Conservation (phyloP, 2,797 vertebrate genomes). For the Anolis apletophallus region DNA sequence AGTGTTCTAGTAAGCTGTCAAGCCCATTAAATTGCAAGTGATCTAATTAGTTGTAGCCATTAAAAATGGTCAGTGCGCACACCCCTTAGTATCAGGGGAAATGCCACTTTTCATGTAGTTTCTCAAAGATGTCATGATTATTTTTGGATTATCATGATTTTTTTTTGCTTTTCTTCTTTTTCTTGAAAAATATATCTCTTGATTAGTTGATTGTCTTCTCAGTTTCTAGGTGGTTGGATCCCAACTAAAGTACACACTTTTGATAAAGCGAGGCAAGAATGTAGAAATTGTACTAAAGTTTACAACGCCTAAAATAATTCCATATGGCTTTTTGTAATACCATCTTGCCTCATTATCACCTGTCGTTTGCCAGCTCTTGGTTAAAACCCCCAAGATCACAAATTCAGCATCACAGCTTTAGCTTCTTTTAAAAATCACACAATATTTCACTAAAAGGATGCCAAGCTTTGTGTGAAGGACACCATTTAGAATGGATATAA, state of each 20-base stretch:
- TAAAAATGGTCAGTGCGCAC: neutral
- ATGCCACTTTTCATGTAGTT: neutral
- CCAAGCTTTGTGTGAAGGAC: slow-evolving; percentile 59
- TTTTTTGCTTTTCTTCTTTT: slow-evolving; percentile 21
- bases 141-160: neutral
- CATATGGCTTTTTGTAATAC: slow-evolving; percentile 58
- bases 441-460: slow-evolving; percentile 51
- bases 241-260: slow-evolving; percentile 50
- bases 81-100: neutral
- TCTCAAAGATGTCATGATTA: slow-evolving; percentile 17
- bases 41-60: slow-evolving; percentile 1
- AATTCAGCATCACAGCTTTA: slow-evolving; percentile 57
- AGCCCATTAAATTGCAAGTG: neutral
- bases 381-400: slow-evolving; percentile 62
- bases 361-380: slow-evolving; percentile 66
- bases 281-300: slow-evolving; percentile 57
- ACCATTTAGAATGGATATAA: slow-evolving; percentile 56
- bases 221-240: slow-evolving; percentile 46
- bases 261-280: slow-evolving; percentile 45
- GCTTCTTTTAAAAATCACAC: slow-evolving; percentile 60
- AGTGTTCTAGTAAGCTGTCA: slow-evolving; percentile 7
- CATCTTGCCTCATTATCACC: slow-evolving; percentile 66
- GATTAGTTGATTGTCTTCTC: slow-evolving; percentile 52
- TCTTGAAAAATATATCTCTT: slow-evolving; percentile 46
- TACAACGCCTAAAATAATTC: slow-evolving; percentile 37